Base-by-base conservation (phyloP, 1,140 invertebrate species). In the Wiebesia pumilae region DNA sequence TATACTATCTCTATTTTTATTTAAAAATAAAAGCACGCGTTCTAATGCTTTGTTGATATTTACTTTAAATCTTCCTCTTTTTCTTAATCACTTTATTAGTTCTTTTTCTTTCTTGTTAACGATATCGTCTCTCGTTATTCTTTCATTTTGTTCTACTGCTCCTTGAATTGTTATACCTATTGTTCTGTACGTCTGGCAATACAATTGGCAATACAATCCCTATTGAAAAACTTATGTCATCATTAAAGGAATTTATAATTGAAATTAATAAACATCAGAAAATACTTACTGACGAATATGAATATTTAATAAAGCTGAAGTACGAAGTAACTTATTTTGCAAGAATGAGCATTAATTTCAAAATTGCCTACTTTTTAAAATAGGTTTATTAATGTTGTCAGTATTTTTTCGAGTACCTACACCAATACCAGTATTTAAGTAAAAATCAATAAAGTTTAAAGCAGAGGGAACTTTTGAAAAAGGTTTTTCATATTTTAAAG, bases 401-500 rank as follows among this genome's bases (percentile, higher is more conserved):
- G 73, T 71, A 77, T 51, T 51, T 24, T 77, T 51, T 77, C 30
- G 38, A 51, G 38, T 10, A 47, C n/a, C 38, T 19, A 30, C 43
- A 77, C 27, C 47, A 43, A 77, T 30, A 51, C 73, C 47, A 43
- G 43, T 7, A 35, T 73, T 83, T 58, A 33, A 83, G 71, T 62
- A 40, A 83, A 83, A 81, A 75, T 77, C 51, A 40, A 83, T 83
- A 43, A 83, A 62, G 35, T 51, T 69, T 3, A 43, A 38, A 75
- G 10, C 10, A 16, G 4, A 79, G 77, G 21, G 77, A 80, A 85
- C 6, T 85, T 81, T 85, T 81, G 14, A 75, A 81, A 85, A 86
- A 38, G 79, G 30, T 62, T 86, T 86, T 86, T 58, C n/a, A 77
- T 54, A 43, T 86, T 81, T 71, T 62, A 81, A 43, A 86, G 69